Evolutionary conservation across 2,888 invertebrate genomes (phyloP).

Genomic region (Polymixis lichenea): DNA sequence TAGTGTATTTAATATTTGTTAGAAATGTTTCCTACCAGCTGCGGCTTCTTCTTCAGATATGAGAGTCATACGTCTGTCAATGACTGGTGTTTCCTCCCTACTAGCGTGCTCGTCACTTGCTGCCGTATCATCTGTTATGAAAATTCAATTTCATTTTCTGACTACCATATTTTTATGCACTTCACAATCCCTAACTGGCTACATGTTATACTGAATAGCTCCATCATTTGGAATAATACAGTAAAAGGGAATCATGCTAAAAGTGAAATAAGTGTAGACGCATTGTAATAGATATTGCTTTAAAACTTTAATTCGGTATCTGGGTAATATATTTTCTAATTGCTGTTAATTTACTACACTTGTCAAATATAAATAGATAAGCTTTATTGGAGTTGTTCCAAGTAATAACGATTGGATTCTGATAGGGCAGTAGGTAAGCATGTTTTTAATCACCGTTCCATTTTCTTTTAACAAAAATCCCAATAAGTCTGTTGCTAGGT

Average conservation of each 20-base stretch:
- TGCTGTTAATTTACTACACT: constrained; percentile 39
- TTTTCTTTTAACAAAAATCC: constrained; percentile 1
- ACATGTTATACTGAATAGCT: constrained; percentile 19
- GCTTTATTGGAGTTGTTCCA: constrained; percentile 58
- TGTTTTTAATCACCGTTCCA: background rate
- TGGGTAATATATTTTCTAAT: constrained; percentile 18
- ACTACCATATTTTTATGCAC: background rate
- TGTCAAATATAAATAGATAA: constrained; percentile 44
- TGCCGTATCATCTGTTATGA: constrained; percentile 80
- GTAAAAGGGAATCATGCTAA: constrained; percentile 21
- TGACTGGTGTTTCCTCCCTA: constrained; percentile 81
- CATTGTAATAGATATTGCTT: background rate
- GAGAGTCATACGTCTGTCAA: constrained; percentile 87
- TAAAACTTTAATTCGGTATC: constrained; percentile 8
- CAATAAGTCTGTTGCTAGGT: constrained; percentile 3
- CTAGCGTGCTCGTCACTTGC: constrained; percentile 74
- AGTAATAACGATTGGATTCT: constrained; percentile 42
- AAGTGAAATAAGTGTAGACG: background rate
- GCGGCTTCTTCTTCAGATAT: constrained; percentile 76
- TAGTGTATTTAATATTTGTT: constrained; percentile 32
- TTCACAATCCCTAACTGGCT: constrained; percentile 5
- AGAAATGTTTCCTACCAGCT: constrained; percentile 70
- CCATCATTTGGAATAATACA: constrained; percentile 17
- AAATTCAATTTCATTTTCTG: constrained; percentile 63
- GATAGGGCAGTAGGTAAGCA: constrained; percentile 12